These are phyloP conservation scores for Formica exsecta DNA, from an alignment of 1,140 invertebrate species.

Conservation along the genomic window DNA sequence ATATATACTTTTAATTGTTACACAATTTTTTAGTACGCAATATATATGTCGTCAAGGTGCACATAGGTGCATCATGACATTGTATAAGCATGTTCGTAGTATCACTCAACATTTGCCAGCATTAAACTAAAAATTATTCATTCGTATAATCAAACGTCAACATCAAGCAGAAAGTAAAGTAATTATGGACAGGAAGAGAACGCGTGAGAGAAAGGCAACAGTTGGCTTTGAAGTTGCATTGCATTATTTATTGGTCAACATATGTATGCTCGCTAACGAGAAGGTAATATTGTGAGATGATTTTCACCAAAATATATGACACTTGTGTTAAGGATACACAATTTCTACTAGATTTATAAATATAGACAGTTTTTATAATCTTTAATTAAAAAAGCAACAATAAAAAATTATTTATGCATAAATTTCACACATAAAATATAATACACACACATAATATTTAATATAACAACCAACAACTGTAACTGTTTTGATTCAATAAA, in stretches of 20 bases:
- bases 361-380: neutral
- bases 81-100: neutral
- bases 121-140: constrained; percentile 45
- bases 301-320: neutral
- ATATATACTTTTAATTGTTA: neutral
- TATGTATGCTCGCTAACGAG: neutral
- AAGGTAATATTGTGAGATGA: constrained; percentile 36
- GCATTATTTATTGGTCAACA: constrained; percentile 29
- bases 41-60: neutral
- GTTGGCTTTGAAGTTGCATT: constrained; percentile 9
- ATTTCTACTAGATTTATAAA: constrained; percentile 3
- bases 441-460: neutral
- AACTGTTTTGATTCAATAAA: neutral
- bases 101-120: neutral
- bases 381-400: neutral
- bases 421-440: too few relatives aligned
- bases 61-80: neutral
- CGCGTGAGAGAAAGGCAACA: constrained; percentile 7
- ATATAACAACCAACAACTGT: constrained; percentile 7
- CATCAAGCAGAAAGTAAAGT: neutral
- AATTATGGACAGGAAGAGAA: neutral
- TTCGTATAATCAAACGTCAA: neutral
- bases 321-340: too few relatives aligned
- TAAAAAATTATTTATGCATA: neutral
- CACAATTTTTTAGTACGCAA: neutral